Evolutionary conservation across 1,140 invertebrate species (phyloP), one percentile per base, ranked within the genome.

Genomic region (Ctenoplectra terminalis): DNA sequence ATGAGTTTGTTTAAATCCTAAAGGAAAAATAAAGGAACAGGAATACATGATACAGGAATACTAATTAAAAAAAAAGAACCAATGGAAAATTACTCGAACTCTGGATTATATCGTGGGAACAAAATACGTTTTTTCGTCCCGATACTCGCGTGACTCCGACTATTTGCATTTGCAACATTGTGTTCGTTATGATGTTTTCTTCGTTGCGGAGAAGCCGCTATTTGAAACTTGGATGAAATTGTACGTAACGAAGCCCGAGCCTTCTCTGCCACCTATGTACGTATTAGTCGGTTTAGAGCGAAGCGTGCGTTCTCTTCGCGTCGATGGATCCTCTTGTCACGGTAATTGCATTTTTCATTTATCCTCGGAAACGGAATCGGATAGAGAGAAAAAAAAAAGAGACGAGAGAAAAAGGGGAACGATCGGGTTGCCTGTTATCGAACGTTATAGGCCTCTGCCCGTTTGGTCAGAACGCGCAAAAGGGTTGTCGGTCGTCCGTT

Each of bases 161-260:
- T n/a, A 13, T 0, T 40, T 29, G 31, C 5, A 58, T 29, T 60
- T 8, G 52, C 23, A 17, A 26, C 8, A 23, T 20, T 37, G 26
- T 48, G 31, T 5, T 37, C 1, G 29, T 3, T 29, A n/a, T 23
- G 48, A n/a, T 34, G 15, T 40, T 58, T 43, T 20, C 46, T 43
- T 31, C 63, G 43, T 31, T 31, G 7, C 31, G 5, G 43, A 5
- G 40, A 48, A 60, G 26, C 63, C 75, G 37, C 43, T 78, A 20
- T 58, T 71, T 78, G 11, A 40, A 15, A 71, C 17, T 61, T 58
- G 48, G 71, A 78, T 54, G 52, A 70, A 78, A 70, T 78, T 78
- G 48, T 3, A 78, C 75, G 75, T 48, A 69, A 78, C 75, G 66
- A 70, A 78, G 64, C 66, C 43, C 40, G 66, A 34, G 52, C 40